These are phyloP conservation scores for Dinoponera quadriceps DNA, from an alignment of 1,140 invertebrate species.

Conservation along the genomic window DNA sequence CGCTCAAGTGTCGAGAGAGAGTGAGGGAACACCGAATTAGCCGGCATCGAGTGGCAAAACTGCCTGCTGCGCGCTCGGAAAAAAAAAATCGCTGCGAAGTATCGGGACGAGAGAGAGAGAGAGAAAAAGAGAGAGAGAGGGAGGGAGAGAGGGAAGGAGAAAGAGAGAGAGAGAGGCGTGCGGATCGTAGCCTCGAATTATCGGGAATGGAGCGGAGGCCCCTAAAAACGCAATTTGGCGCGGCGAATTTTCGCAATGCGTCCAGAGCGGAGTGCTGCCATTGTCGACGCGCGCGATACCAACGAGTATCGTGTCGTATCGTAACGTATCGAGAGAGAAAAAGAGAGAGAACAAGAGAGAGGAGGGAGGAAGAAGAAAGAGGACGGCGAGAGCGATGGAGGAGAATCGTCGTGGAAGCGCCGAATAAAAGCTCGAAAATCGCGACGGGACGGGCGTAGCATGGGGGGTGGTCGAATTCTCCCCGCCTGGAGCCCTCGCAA, in stretches of 20 bases:
- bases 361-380: neutral
- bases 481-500: too few species aligned
- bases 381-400: neutral
- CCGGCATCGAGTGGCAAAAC: slow-evolving; percentile 22
- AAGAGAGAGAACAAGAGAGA: neutral
- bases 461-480: too few species aligned
- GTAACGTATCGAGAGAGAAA: neutral
- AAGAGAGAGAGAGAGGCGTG: too few species aligned
- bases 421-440: slow-evolving; percentile 58
- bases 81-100: slow-evolving; percentile 49
- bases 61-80: slow-evolving; percentile 13
- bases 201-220: slow-evolving; percentile 31
- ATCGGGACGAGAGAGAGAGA: neutral
- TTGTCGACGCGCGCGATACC: slow-evolving; percentile 43
- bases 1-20: slow-evolving; percentile 40
- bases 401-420: too few species aligned
- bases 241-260: slow-evolving; percentile 60
- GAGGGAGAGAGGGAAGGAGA: too few species aligned
- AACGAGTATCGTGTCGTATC: slow-evolving; percentile 32
- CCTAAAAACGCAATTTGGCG: slow-evolving; percentile 57
- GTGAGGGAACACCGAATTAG: slow-evolving; percentile 21
- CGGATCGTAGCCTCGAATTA: slow-evolving; percentile 44
- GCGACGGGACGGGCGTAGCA: neutral
- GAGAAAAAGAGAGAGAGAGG: too few species aligned
- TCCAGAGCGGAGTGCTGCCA: slow-evolving; percentile 33